Evolutionary conservation across 2,888 invertebrate genomes (phyloP).

Genomic region (Sceliomorpha sp.): DNA sequence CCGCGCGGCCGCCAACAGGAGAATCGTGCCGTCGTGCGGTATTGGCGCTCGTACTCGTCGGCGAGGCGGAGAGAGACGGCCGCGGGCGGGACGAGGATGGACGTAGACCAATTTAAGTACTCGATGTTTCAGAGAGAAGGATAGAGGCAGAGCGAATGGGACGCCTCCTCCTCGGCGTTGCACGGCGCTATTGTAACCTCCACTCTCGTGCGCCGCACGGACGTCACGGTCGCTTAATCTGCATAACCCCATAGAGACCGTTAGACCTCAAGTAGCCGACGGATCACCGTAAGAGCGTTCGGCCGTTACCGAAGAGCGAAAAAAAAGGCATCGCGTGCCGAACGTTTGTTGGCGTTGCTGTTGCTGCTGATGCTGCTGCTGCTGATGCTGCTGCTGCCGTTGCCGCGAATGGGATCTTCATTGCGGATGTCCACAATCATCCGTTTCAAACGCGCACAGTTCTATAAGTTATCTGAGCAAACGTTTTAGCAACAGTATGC

Average conservation of each 20-base stretch:
- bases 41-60: slow-evolving; percentile 37
- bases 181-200: slow-evolving; percentile 42
- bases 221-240: slow-evolving; percentile 74
- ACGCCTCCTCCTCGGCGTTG: slow-evolving; percentile 21
- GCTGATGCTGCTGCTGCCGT: too few relatives aligned
- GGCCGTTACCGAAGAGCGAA: slow-evolving; percentile 63
- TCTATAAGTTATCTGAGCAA: too few relatives aligned
- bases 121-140: slow-evolving; percentile 11
- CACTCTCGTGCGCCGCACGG: slow-evolving; percentile 43
- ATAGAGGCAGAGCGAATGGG: slow-evolving; percentile 8
- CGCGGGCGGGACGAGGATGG: slow-evolving; percentile 14
- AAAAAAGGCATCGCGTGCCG: slow-evolving; percentile 44
- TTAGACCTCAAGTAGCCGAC: slow-evolving; percentile 69
- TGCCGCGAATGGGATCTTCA: background rate
- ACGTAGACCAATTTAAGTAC: slow-evolving; percentile 33
- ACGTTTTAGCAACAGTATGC: too few relatives aligned
- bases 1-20: slow-evolving; percentile 38
- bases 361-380: background rate
- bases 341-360: background rate
- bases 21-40: slow-evolving; percentile 49
- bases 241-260: slow-evolving; percentile 73
- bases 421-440: slow-evolving; percentile 1
- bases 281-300: slow-evolving; percentile 68
- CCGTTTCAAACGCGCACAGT: background rate
- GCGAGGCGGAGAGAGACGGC: slow-evolving; percentile 12